Evolutionary conservation across 35 echinoderm and acorn worm genomes (phyloP).

Genomic region (Diadema setosum): DNA sequence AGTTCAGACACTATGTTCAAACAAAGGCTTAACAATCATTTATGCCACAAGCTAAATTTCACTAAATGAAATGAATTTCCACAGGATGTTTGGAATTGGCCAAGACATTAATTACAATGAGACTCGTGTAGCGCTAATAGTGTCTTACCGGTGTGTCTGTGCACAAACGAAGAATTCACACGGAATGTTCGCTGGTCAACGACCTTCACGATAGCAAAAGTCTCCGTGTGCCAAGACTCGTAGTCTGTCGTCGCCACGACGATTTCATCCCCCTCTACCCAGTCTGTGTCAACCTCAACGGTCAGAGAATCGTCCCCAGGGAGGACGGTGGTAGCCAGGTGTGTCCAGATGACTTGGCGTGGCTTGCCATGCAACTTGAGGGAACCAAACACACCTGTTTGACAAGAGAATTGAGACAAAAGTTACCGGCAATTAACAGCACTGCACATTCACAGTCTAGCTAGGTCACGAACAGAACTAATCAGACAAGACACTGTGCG

Average conservation of each 20-base stretch:
- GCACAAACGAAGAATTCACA: slow-evolving; percentile 41
- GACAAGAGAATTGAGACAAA: too few relatives aligned
- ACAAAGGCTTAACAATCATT: too few relatives aligned
- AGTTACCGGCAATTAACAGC: too few relatives aligned
- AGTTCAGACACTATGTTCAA: too few relatives aligned
- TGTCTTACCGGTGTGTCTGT: slow-evolving; percentile 49
- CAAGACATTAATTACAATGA: too few relatives aligned
- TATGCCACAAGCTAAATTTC: too few relatives aligned
- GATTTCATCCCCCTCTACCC: slow-evolving; percentile 51
- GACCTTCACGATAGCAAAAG: slow-evolving; percentile 44
- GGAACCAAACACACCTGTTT: slow-evolving; percentile 63
- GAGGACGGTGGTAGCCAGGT: neutral
- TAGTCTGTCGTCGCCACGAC: slow-evolving; percentile 59
- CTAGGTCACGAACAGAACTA: too few relatives aligned
- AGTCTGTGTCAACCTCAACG: slow-evolving; percentile 29
- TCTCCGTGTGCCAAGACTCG: slow-evolving; percentile 75
- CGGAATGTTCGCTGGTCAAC: slow-evolving; percentile 9
- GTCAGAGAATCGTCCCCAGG: slow-evolving; percentile 34
- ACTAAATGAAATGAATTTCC: too few relatives aligned
- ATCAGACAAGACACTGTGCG: too few relatives aligned
- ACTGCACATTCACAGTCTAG: too few relatives aligned
- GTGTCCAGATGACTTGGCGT: slow-evolving; percentile 40
- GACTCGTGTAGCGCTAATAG: too few relatives aligned
- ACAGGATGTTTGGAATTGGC: too few relatives aligned
- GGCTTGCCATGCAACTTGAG: slow-evolving; percentile 53